These are phyloP conservation scores for Antechinus flavipes DNA, from an alignment of 2,113 vertebrate genomes.

Conservation along the genomic window DNA sequence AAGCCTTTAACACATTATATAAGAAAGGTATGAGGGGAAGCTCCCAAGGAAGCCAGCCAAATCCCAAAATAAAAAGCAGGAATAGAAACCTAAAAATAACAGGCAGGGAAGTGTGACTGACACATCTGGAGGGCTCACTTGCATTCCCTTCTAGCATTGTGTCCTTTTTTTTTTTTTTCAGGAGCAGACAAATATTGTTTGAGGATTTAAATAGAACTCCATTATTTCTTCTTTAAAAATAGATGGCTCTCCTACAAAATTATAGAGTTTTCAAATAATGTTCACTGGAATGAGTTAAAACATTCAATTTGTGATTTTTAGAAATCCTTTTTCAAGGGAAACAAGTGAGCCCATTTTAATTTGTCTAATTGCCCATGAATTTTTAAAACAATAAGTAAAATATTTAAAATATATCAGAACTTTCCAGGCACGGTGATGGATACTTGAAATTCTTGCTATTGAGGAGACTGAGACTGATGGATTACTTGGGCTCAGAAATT, in stretches of 20 bases:
- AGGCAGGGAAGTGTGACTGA: constrained; percentile 83
- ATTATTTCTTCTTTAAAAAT: constrained; percentile 87
- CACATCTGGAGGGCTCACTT: constrained; percentile 80
- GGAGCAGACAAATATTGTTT: constrained; percentile 85
- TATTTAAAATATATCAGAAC: constrained; percentile 26
- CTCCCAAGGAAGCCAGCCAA: constrained; percentile 86
- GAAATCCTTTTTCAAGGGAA: not conserved
- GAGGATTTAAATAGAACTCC: constrained; percentile 86
- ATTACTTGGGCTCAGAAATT: not conserved
- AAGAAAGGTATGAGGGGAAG: constrained; percentile 85
- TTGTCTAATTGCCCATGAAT: not conserved
- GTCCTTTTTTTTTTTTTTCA: constrained; percentile 72
- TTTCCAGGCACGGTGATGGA: not conserved
- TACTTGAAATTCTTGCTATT: not conserved
- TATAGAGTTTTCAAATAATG: constrained; percentile 71
- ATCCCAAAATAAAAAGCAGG: constrained; percentile 88
- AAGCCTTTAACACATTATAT: constrained; percentile 80
- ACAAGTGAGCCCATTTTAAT: not conserved
- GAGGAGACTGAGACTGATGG: not conserved
- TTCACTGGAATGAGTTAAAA: constrained; percentile 49
- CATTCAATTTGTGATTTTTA: constrained; percentile 12
- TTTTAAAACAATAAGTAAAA: not conserved
- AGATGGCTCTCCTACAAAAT: constrained; percentile 79
- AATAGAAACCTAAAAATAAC: constrained; percentile 91
- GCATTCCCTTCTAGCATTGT: constrained; percentile 83